These are phyloP conservation scores for Eriosoma lanigerum DNA, from an alignment of 1,140 invertebrate species.

Conservation along the genomic window DNA sequence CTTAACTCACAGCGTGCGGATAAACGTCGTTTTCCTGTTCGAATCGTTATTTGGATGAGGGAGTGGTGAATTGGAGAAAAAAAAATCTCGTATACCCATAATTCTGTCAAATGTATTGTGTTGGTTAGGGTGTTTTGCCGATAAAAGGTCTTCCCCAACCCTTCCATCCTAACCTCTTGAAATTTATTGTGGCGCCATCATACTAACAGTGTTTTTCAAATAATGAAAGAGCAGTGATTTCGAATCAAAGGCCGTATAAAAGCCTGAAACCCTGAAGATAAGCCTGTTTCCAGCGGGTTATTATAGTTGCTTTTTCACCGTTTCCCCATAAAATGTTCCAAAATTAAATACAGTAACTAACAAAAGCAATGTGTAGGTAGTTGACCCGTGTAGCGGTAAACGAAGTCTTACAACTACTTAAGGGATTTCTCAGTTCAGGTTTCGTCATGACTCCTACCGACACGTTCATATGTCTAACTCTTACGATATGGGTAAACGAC, in stretches of 20 bases:
- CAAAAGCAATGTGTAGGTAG: background rate
- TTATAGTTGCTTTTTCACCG: background rate
- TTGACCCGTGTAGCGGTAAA: slow-evolving; percentile 14
- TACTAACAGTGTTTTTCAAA: slow-evolving; percentile 48
- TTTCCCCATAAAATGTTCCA: background rate
- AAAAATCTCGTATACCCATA: slow-evolving; percentile 34
- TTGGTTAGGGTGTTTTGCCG: slow-evolving; percentile 36
- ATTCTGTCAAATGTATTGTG: slow-evolving; percentile 48
- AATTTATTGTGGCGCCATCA: slow-evolving; percentile 51
- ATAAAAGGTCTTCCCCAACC: slow-evolving; percentile 31
- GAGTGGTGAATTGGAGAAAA: slow-evolving; percentile 13
- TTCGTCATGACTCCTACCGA: slow-evolving; percentile 1
- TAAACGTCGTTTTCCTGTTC: slow-evolving; percentile 43
- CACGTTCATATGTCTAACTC: background rate
- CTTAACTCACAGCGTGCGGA: background rate
- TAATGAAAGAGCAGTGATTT: slow-evolving; percentile 38
- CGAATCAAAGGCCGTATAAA: slow-evolving; percentile 47
- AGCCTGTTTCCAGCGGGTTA: slow-evolving; percentile 24
- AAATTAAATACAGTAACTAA: slow-evolving; percentile 29
- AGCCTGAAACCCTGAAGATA: slow-evolving; percentile 47
- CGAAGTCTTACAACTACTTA: slow-evolving; percentile 48
- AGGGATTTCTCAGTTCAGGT: slow-evolving; percentile 47
- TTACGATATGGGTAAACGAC: background rate
- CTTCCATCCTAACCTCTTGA: slow-evolving; percentile 22
- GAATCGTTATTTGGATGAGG: background rate